These are phyloP conservation scores for Serinus canaria DNA, from an alignment of 2,113 vertebrate species.

Conservation along the genomic window DNA sequence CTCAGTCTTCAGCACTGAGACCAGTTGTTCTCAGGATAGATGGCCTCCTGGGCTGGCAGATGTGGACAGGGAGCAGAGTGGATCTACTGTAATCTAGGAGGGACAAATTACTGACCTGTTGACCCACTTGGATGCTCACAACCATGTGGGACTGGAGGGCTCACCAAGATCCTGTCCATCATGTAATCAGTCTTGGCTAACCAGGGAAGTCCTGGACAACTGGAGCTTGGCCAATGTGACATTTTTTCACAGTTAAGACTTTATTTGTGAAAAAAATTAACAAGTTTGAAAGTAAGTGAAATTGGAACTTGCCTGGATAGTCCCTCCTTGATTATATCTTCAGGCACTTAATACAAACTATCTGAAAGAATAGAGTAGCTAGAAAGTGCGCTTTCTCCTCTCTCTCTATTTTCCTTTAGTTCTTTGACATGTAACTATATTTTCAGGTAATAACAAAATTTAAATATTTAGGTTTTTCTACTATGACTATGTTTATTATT, in stretches of 20 bases:
- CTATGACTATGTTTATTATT: not conserved
- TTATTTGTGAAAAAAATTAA: not conserved
- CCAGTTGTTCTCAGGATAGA: accelerated
- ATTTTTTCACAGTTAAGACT: accelerated
- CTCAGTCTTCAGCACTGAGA: not conserved
- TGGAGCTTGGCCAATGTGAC: not conserved
- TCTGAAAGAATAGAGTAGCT: not conserved
- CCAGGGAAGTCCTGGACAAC: accelerated
- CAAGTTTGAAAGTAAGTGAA: not conserved
- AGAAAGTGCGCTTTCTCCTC: not conserved
- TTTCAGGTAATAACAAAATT: not conserved
- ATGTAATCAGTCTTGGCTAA: not conserved
- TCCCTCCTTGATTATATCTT: not conserved
- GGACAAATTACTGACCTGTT: not conserved
- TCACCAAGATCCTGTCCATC: not conserved
- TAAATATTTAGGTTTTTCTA: not conserved
- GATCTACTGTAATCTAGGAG: not conserved
- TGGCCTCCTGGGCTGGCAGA: not conserved
- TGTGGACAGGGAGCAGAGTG: not conserved
- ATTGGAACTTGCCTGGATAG: accelerated
- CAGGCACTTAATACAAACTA: not conserved
- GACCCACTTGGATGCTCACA: not conserved
- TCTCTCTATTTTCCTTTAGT: not conserved
- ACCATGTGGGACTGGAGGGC: not conserved
- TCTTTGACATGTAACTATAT: not conserved